Conservation (phyloP, 2,113 vertebrate species). For the Neodontobutis hainanensis region DNA sequence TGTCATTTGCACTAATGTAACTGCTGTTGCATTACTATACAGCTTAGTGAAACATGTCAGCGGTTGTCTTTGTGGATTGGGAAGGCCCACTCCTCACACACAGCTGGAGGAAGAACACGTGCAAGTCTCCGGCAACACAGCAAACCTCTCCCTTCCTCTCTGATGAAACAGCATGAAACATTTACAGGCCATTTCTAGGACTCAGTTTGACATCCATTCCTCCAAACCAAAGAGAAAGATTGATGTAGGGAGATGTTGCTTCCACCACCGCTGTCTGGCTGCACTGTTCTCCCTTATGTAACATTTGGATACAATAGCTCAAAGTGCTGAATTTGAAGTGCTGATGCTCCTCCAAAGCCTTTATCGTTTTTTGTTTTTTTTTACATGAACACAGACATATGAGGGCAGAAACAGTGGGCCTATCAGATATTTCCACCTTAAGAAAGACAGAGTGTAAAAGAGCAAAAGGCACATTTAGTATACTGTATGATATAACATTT, state of each 20-base stretch:
- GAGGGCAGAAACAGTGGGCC: slow-evolving; percentile 7
- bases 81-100: slow-evolving; percentile 4
- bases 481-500: background rate
- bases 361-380: background rate
- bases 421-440: slow-evolving; percentile 2
- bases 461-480: slow-evolving; percentile 15
- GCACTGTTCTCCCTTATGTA: slow-evolving; percentile 23
- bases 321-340: slow-evolving; percentile 32
- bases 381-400: slow-evolving; percentile 8
- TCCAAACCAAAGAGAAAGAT: slow-evolving; percentile 24
- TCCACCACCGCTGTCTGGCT: slow-evolving; percentile 25
- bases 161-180: slow-evolving; percentile 68
- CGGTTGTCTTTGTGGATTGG: slow-evolving; percentile 3
- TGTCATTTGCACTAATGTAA: background rate
- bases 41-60: background rate
- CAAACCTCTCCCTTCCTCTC: slow-evolving; percentile 29
- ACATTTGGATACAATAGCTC: slow-evolving; percentile 38
- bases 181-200: slow-evolving; percentile 54
- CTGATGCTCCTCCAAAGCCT: slow-evolving; percentile 9
- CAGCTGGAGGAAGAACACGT: slow-evolving; percentile 25
- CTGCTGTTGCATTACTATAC: background rate
- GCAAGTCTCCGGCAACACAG: slow-evolving; percentile 32
- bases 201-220: slow-evolving; percentile 43
- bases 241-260: slow-evolving; percentile 19
- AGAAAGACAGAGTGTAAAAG: background rate